phyloP scores from a whole-genome alignment of 2,113 vertebrate species.

The Tetraodon nigroviridis region DNA sequence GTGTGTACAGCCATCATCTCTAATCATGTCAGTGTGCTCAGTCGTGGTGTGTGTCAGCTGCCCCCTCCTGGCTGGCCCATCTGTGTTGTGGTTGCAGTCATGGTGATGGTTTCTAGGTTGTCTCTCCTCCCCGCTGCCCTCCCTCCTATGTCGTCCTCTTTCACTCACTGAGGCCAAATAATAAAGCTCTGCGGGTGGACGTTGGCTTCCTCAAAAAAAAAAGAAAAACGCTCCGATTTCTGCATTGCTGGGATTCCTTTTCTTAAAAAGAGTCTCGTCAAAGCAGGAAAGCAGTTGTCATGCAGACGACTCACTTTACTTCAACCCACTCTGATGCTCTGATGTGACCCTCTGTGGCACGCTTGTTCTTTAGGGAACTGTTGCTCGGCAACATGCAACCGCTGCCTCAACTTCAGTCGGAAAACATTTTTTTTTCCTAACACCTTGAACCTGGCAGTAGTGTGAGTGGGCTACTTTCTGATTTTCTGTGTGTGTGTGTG shows the following conservation, averaged over 20 bases:
- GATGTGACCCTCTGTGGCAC: neutral
- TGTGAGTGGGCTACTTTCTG: neutral
- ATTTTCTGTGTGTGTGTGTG: neutral
- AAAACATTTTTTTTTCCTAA: conserved; percentile 8
- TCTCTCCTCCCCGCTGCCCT: conserved; percentile 34
- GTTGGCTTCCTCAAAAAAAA: neutral
- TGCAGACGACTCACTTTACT: neutral
- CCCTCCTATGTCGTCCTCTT: conserved; percentile 9
- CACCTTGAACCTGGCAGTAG: conserved; percentile 11
- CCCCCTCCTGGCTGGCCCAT: conserved; percentile 66
- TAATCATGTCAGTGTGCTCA: conserved; percentile 62
- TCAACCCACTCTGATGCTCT: neutral
- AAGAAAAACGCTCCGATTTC: neutral
- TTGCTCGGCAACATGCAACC: conserved; percentile 13
- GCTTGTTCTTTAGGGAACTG: conserved; percentile 10
- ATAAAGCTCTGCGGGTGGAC: conserved; percentile 30
- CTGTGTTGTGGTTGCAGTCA: conserved; percentile 58
- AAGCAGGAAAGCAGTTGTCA: too few species aligned
- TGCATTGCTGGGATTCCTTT: neutral
- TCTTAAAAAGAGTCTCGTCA: too few species aligned
- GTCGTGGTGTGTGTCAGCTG: conserved; percentile 47
- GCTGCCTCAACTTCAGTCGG: conserved; percentile 7
- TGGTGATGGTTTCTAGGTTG: conserved; percentile 41
- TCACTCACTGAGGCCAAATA: conserved; percentile 21
- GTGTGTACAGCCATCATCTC: conserved; percentile 42